Evolutionary conservation across 1,140 invertebrate species (phyloP).

Genomic region (Venustaconcha ellipsiformis): DNA sequence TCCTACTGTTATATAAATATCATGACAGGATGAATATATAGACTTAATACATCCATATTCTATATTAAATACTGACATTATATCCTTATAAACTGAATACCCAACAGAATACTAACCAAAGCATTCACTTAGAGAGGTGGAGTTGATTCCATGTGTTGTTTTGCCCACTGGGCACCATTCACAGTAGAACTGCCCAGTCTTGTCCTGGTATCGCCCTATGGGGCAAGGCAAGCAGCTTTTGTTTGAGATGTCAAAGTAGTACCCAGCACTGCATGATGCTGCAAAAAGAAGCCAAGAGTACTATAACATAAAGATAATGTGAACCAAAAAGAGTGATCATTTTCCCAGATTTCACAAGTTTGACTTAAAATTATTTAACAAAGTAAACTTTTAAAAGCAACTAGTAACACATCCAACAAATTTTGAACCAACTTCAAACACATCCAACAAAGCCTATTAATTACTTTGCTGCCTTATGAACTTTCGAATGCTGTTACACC

Average conservation of each 20-base stretch:
- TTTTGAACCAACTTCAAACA: too few species aligned
- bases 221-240: conserved; percentile 90
- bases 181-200: conserved; percentile 69
- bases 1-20: too few species aligned
- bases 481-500: too few species aligned
- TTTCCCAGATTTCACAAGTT: too few species aligned
- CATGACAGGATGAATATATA: too few species aligned
- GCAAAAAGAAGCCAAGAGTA: conserved; percentile 29
- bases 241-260: too few species aligned
- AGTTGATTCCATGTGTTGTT: conserved; percentile 41
- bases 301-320: neutral
- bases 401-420: too few species aligned
- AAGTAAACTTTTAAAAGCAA: too few species aligned
- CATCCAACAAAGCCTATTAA: too few species aligned
- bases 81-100: neutral
- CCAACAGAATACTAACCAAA: conserved; percentile 6
- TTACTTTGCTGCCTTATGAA: too few species aligned
- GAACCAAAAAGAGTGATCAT: neutral
- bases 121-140: conserved; percentile 15
- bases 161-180: conserved; percentile 47
- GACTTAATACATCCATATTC: too few species aligned
- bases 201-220: conserved; percentile 93
- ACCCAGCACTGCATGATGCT: conserved; percentile 70
- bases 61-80: conserved; percentile 17
- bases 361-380: too few species aligned